These are phyloP conservation scores for Otocyon megalotis DNA, from an alignment of 2,113 vertebrate species.

Conservation along the genomic window DNA sequence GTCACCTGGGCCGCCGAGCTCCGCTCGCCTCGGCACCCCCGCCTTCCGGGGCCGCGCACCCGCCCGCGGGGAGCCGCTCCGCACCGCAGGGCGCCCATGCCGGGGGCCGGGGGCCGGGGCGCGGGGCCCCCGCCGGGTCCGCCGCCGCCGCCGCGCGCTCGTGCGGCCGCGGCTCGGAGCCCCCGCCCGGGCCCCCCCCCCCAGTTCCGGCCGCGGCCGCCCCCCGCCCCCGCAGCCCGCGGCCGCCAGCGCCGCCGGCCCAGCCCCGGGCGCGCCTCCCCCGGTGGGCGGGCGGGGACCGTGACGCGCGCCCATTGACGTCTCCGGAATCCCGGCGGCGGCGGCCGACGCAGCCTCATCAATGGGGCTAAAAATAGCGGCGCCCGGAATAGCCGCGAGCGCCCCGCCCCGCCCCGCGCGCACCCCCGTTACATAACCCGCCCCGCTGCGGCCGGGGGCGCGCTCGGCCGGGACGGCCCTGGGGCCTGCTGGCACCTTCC, in stretches of 20 bases:
- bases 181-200: conserved; percentile 38
- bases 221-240: conserved; percentile 59
- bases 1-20: conserved; percentile 62
- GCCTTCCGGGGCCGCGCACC: conserved; percentile 27
- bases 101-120: background rate
- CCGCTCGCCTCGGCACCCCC: conserved; percentile 34
- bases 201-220: conserved; percentile 66
- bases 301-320: conserved; percentile 87
- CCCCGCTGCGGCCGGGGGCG: background rate
- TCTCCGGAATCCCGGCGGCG: conserved; percentile 89
- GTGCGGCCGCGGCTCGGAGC: background rate
- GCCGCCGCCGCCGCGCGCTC: background rate
- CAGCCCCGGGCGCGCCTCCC: conserved; percentile 70
- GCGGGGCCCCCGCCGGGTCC: background rate
- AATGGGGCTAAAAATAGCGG: conserved; percentile 88
- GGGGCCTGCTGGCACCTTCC: conserved; percentile 4
- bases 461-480: too few relatives aligned
- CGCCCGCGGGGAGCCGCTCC: background rate
- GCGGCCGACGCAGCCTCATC: conserved; percentile 79
- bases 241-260: conserved; percentile 43
- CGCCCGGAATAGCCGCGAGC: conserved; percentile 72
- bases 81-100: conserved; percentile 1
- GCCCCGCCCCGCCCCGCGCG: conserved; percentile 58
- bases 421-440: conserved; percentile 73
- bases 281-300: conserved; percentile 69